These are phyloP conservation scores for Eristalinus aeneus DNA, from an alignment of 2,888 invertebrate species.

Conservation along the genomic window DNA sequence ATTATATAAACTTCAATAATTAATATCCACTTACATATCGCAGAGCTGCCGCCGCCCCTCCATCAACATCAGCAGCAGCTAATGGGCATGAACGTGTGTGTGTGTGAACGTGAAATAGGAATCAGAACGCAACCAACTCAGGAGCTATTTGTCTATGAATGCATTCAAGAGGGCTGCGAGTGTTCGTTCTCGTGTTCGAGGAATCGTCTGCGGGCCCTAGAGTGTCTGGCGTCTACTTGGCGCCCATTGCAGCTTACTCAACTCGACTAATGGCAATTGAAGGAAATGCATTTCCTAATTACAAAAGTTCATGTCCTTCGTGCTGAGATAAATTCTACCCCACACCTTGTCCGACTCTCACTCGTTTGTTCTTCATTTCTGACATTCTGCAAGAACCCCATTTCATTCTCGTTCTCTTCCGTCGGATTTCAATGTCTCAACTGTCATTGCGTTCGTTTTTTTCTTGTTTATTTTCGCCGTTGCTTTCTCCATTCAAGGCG, in stretches of 20 bases:
- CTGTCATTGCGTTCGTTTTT: not conserved
- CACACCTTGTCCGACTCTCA: not conserved
- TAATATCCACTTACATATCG: slow-evolving; percentile 16
- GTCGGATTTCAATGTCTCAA: slow-evolving; percentile 42
- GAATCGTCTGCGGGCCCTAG: not conserved
- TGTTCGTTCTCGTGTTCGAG: not conserved
- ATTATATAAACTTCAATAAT: slow-evolving; percentile 21
- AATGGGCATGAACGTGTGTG: not conserved
- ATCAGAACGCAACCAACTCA: not conserved
- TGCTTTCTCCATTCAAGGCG: slow-evolving; percentile 1
- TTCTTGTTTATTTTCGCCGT: not conserved
- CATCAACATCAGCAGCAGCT: slow-evolving; percentile 7
- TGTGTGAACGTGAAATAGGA: not conserved
- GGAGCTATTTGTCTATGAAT: slow-evolving; percentile 56
- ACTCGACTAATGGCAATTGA: slow-evolving; percentile 70
- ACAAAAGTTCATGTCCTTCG: slow-evolving; percentile 71
- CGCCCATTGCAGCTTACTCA: slow-evolving; percentile 65
- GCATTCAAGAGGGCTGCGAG: slow-evolving; percentile 33
- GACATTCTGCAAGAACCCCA: slow-evolving; percentile 40
- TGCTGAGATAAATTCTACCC: slow-evolving; percentile 50
- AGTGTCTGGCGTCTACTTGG: slow-evolving; percentile 65
- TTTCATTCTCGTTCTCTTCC: slow-evolving; percentile 22
- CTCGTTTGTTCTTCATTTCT: slow-evolving; percentile 5
- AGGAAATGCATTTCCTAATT: slow-evolving; percentile 71
- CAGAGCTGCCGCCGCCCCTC: not conserved